A percentile compares a stretch with the other conserved stretches of the same genome.
phyloP scores from a whole-genome alignment of 1,140 invertebrate species.

The Diabrotica virgifera region DNA sequence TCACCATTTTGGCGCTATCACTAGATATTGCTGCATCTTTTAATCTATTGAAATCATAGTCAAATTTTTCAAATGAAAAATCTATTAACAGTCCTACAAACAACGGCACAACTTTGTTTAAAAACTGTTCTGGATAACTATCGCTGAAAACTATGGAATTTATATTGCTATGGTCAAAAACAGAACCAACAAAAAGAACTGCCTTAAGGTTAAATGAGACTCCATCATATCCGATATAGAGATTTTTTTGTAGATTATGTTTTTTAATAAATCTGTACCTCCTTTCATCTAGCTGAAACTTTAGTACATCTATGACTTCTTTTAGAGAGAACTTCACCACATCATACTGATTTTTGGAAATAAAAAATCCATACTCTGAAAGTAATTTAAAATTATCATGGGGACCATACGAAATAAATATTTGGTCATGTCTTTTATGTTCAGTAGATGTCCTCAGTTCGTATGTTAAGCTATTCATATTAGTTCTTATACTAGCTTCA shows the following conservation, averaged over 20 bases:
- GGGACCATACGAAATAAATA: conserved; percentile 75
- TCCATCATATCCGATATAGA: conserved; percentile 46
- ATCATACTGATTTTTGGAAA: conserved; percentile 61
- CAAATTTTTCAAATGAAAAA: neutral
- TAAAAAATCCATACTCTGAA: conserved; percentile 72
- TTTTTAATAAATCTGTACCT: conserved; percentile 53
- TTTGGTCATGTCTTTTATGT: conserved; percentile 57
- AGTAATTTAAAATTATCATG: conserved; percentile 67
- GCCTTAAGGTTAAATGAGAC: conserved; percentile 50
- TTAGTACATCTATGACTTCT: conserved; percentile 49
- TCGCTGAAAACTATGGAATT: conserved; percentile 34
- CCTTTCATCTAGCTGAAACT: conserved; percentile 39
- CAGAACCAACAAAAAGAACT: conserved; percentile 46
- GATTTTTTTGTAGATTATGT: conserved; percentile 50
- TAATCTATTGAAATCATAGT: neutral
- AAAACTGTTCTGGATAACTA: conserved; percentile 32
- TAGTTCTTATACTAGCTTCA: conserved; percentile 49
- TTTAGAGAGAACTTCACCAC: conserved; percentile 53
- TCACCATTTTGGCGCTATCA: conserved; percentile 4
- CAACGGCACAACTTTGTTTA: conserved; percentile 8
- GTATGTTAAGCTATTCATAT: conserved; percentile 50
- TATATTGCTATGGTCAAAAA: conserved; percentile 26
- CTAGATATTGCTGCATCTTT: neutral
- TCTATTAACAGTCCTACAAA: neutral
- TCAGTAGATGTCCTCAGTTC: conserved; percentile 52